Evolutionary conservation across 2,888 invertebrate species (phyloP).

Genomic region (Trisateles emortualis): DNA sequence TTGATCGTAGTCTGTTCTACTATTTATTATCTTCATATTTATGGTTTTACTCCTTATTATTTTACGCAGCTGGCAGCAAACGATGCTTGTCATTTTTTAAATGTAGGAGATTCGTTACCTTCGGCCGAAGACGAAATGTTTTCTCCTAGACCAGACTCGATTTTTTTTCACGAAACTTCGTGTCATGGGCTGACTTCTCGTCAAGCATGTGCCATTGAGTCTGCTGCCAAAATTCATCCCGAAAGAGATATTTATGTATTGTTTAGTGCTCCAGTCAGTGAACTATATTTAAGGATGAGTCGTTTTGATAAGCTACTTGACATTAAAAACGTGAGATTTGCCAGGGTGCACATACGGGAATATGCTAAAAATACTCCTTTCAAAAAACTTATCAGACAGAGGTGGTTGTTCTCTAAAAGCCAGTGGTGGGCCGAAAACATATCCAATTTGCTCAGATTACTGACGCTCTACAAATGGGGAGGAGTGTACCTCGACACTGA

Average conservation of each 20-base stretch:
- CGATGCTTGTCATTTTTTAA: slow-evolving; percentile 27
- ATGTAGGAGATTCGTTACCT: slow-evolving; percentile 42
- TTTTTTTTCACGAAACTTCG: slow-evolving; percentile 90
- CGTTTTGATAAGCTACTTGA: slow-evolving; percentile 20
- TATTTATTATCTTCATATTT: background rate
- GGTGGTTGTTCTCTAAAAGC: slow-evolving; percentile 80
- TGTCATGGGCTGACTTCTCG: slow-evolving; percentile 86
- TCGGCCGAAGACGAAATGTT: slow-evolving; percentile 47
- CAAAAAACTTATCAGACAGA: slow-evolving; percentile 81
- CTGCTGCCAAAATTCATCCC: slow-evolving; percentile 88
- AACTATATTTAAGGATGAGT: slow-evolving; percentile 16
- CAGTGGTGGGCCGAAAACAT: slow-evolving; percentile 83
- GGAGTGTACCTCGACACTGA: slow-evolving; percentile 93
- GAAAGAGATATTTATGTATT: slow-evolving; percentile 85
- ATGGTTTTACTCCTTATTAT: background rate
- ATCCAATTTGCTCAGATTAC: slow-evolving; percentile 89
- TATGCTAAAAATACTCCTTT: slow-evolving; percentile 87
- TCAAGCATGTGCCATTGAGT: slow-evolving; percentile 90
- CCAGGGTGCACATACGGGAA: slow-evolving; percentile 42
- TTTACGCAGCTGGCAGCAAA: slow-evolving; percentile 7
- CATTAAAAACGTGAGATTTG: slow-evolving; percentile 30
- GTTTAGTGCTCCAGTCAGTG: slow-evolving; percentile 54
- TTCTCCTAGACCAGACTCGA: slow-evolving; percentile 71
- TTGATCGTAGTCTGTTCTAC: too few species aligned
- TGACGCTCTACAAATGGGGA: slow-evolving; percentile 91